phyloP scores from a whole-genome alignment of 2,797 vertebrate species.

The Megaceryle alcyon region DNA sequence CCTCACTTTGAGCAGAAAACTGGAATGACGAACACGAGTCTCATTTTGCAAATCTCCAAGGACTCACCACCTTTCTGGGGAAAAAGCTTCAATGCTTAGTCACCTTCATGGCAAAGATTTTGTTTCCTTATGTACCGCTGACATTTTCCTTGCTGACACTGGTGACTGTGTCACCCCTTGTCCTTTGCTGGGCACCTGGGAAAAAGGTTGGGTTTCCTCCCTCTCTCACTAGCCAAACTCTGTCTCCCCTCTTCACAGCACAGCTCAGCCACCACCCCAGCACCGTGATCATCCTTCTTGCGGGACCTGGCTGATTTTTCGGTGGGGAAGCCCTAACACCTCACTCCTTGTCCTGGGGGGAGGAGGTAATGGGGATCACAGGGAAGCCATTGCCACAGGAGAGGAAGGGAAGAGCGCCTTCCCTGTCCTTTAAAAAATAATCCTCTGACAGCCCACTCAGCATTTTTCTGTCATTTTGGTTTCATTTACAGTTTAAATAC shows the following conservation, averaged over 20 bases:
- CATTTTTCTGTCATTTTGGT: background rate
- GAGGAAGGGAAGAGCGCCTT: background rate
- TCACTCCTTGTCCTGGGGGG: background rate
- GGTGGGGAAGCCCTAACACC: accelerated
- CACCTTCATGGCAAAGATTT: background rate
- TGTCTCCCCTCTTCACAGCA: background rate
- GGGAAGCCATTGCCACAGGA: accelerated
- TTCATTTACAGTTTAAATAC: background rate
- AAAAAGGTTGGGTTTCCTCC: background rate
- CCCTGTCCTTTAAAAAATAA: background rate
- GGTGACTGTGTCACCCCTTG: background rate
- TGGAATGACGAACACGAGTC: accelerated
- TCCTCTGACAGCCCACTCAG: background rate
- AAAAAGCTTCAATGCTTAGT: background rate
- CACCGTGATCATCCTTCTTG: background rate
- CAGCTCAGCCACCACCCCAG: accelerated
- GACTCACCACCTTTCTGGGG: background rate
- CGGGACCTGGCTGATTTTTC: background rate
- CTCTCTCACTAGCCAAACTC: accelerated
- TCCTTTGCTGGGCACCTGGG: background rate
- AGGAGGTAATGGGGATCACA: background rate
- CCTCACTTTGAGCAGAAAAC: background rate
- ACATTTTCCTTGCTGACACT: background rate
- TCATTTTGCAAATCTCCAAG: background rate
- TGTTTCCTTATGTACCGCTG: accelerated